Evolutionary conservation across 2,797 vertebrate species (phyloP), one percentile per base, ranked within the genome.

Genomic region (Arvicola amphibius): DNA sequence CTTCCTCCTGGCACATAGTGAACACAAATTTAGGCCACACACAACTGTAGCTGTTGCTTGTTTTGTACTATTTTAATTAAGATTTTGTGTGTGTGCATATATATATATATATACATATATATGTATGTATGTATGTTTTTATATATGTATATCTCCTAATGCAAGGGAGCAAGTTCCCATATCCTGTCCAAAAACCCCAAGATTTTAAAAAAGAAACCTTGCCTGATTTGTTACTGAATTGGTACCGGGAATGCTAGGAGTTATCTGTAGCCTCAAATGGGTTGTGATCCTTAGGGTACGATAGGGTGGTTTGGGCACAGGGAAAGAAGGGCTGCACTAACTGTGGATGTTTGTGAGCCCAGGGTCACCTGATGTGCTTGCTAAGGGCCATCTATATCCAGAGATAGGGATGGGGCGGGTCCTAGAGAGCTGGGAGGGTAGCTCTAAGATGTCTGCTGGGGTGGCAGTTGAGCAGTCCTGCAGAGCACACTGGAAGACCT

Each of bases 61-160:
- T 51, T 97, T 96, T 97, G 25, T 14, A 48, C 80, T 92, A 67
- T 95, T 94, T 93, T 95, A 81, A 96, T 93, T 88, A 93, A 97
- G 76, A 53, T 76, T 91, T 1, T 59, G 53, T 56, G 14, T 56
- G 53, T 56, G 19, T 53, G 16, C 7, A 61, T 61, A 61, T 61
- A 23, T 61, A 61, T 25, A 27, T 25, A 25, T 23, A 61, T 23
- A 61, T 59, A 59, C 8, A 59, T 59, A 61, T 25, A 61, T 56
- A 21, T 56, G n/a, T n/a, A n/a, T n/a, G n/a, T n/a, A n/a, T n/a
- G n/a, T n/a, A n/a, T n/a, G n/a, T n/a, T n/a, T n/a, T n/a, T n/a
- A 16, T 59, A 29, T 63, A 29, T 29, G 32, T 29, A 29, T 65
- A 12, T 12, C 10, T 56, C 14, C 65, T 67, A 78, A 85, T 78